Base-by-base conservation (phyloP, 1,140 invertebrate species). In the Oncopodura yosiiana region DNA sequence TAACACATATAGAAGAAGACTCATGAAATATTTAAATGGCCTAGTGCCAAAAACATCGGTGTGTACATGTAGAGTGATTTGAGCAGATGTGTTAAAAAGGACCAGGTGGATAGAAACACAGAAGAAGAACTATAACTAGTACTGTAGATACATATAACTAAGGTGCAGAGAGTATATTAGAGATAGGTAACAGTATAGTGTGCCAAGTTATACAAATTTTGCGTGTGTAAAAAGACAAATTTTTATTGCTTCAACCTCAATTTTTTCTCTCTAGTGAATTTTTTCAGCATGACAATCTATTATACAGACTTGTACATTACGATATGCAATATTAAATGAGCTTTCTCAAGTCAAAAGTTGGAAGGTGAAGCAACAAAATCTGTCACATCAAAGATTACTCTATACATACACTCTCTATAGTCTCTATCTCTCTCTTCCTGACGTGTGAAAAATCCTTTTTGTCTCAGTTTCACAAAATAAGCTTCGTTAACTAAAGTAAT, bases 41-140 rank as follows among this genome's bases (percentile, higher is more conserved):
- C 43, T 9, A 11, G n/a, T 24, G 45, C 53, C 53, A 56, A 56
- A 39, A 49, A 38, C 52, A 46, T n/a, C 43, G 21, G 24, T 12
- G 12, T 6, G 16, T 11, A 4, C 29, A 36, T 18, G 39, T 53
- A 43, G n/a, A n/a, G n/a, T n/a, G n/a, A n/a, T n/a, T n/a, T n/a
- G n/a, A n/a, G n/a, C 41, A 53, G 36, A 49, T 48, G 52, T 46
- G 46, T n/a, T n/a, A n/a, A n/a, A n/a, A 43, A 29, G 46, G 43
- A 49, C 53, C 53, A 56, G 53, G 53, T 56, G 53, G 45, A 49
- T n/a, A n/a, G n/a, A n/a, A n/a, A n/a, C n/a, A n/a, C n/a, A n/a
- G n/a, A n/a, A n/a, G n/a, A n/a, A n/a, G n/a, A n/a, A n/a, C n/a
- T n/a, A n/a, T n/a, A n/a, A n/a, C n/a, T n/a, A n/a, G n/a, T n/a